These are phyloP conservation scores for Gambusia holbrooki DNA, from an alignment of 2,113 vertebrate genomes.

Conservation along the genomic window DNA sequence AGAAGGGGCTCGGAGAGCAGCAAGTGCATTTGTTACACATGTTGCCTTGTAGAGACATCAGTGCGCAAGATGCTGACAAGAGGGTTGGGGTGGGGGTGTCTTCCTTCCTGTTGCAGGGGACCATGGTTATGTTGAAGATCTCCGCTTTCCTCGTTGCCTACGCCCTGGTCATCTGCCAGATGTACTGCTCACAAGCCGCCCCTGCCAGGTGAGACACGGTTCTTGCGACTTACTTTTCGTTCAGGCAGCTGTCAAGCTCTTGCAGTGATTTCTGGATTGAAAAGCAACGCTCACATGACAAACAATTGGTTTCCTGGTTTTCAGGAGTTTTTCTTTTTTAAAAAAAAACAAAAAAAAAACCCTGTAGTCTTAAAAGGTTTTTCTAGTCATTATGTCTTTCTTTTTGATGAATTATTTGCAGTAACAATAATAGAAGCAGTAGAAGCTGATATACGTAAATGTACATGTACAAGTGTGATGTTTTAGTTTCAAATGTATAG, in stretches of 20 bases:
- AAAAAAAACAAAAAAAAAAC: too few relatives aligned
- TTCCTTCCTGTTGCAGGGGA: slow-evolving; percentile 71
- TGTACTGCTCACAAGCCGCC: slow-evolving; percentile 87
- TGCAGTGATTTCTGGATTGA: neutral
- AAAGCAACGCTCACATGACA: neutral
- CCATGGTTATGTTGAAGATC: slow-evolving; percentile 93
- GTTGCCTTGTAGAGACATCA: slow-evolving; percentile 1
- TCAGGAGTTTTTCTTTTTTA: neutral
- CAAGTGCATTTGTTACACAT: neutral
- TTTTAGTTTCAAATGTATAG: neutral
- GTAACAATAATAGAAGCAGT: neutral
- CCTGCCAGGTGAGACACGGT: slow-evolving; percentile 87
- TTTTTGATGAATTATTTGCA: neutral
- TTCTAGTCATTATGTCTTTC: neutral
- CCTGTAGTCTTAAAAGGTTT: too few relatives aligned
- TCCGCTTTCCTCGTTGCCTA: slow-evolving; percentile 90
- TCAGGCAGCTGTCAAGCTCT: neutral
- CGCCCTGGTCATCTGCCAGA: slow-evolving; percentile 91
- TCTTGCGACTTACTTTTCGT: neutral
- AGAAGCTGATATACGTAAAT: neutral
- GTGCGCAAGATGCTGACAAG: slow-evolving; percentile 27
- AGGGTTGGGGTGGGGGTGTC: slow-evolving; percentile 16
- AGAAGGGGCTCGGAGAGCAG: neutral
- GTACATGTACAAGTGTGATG: neutral
- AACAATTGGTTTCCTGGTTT: neutral